Conservation (phyloP, 2,797 vertebrate genomes). For the Amblyopsis hoosieri region DNA sequence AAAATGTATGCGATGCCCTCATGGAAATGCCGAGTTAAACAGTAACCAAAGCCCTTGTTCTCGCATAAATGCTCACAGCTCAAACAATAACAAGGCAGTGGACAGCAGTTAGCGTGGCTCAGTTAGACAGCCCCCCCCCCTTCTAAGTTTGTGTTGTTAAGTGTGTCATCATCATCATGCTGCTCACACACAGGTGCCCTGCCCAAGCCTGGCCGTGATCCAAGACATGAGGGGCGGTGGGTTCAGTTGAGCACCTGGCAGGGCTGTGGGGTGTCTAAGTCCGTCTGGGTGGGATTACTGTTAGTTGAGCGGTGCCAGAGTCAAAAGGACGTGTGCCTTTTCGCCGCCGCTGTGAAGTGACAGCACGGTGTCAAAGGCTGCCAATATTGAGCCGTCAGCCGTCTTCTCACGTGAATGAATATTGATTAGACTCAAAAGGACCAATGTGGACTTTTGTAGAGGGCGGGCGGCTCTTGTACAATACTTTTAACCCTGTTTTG, state of each 20-base stretch:
- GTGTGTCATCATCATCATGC: no score
- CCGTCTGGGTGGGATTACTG: not conserved
- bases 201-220: not conserved
- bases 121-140: no score
- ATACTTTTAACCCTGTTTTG: no score
- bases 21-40: no score
- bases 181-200: not conserved
- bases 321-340: not conserved
- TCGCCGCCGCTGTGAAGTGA: no score
- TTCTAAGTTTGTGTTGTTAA: no score
- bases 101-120: no score
- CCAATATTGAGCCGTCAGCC: slow-evolving; percentile 4
- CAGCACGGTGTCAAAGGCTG: not conserved
- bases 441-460: slow-evolving; percentile 39
- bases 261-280: not conserved
- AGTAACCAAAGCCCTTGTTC: no score
- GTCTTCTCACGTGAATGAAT: slow-evolving; percentile 16
- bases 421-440: slow-evolving; percentile 9
- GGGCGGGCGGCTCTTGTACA: slow-evolving; percentile 5
- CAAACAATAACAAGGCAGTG: no score
- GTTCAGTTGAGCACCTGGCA: not conserved
- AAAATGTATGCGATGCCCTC: no score
- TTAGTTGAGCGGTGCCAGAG: not conserved
- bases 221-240: not conserved
- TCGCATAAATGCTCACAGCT: no score